Percentiles rank a stretch among this genome's conserved stretches.
These are phyloP conservation scores for Saccostrea echinata DNA, from an alignment of 1,140 invertebrate genomes.

Conservation along the genomic window DNA sequence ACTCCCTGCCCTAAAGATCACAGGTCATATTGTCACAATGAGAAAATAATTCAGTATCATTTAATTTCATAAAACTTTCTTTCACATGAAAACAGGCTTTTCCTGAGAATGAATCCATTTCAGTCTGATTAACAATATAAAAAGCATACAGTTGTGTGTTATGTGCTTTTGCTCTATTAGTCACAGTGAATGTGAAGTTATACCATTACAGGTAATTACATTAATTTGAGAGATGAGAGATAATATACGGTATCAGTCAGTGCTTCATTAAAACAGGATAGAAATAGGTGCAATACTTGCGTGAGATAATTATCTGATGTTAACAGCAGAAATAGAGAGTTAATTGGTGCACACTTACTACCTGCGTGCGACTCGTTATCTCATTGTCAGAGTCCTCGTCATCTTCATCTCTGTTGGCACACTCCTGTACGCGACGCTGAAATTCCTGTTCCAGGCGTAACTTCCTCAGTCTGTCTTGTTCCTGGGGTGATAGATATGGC, in stretches of 20 bases:
- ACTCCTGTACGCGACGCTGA: slow-evolving; percentile 75
- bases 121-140: no score
- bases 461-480: slow-evolving; percentile 74
- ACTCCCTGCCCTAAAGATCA: slow-evolving; percentile 67
- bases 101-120: no score
- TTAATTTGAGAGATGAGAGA: not conserved
- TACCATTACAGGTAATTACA: not conserved
- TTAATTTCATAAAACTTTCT: no score
- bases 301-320: slow-evolving; percentile 13
- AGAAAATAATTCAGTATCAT: no score
- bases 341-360: slow-evolving; percentile 44
- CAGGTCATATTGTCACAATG: not conserved
- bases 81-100: no score
- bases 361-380: slow-evolving; percentile 54
- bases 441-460: slow-evolving; percentile 78
- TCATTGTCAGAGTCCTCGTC: slow-evolving; percentile 75
- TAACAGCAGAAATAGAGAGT: slow-evolving; percentile 26
- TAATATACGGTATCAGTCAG: not conserved
- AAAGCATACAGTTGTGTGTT: no score
- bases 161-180: not conserved
- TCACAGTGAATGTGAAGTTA: not conserved
- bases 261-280: not conserved
- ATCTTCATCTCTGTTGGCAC: slow-evolving; percentile 73
- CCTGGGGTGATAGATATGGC: slow-evolving; percentile 72
- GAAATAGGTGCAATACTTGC: not conserved